These are phyloP conservation scores for Fissipunctia ypsillon DNA, from an alignment of 2,888 invertebrate genomes.

Conservation along the genomic window DNA sequence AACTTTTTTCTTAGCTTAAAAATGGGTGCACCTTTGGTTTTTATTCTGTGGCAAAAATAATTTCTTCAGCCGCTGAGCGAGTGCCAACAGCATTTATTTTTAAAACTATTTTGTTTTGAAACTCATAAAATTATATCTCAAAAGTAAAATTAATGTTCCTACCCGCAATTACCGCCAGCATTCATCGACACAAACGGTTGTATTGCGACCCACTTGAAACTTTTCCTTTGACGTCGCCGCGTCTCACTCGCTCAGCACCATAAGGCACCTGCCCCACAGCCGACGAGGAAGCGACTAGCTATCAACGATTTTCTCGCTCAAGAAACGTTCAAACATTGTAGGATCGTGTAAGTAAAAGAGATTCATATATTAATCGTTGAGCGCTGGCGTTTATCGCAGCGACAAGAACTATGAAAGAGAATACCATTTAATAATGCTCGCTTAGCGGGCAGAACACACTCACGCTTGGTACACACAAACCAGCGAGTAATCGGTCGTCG, in stretches of 20 bases:
- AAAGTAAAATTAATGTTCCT: conserved; percentile 46
- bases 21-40: neutral
- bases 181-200: conserved; percentile 78
- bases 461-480: neutral
- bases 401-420: neutral
- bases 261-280: conserved; percentile 24
- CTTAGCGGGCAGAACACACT: neutral
- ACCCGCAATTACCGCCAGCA: conserved; percentile 68
- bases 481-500: neutral
- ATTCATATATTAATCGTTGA: neutral
- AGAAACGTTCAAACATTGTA: neutral
- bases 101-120: neutral
- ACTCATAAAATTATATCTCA: conserved; percentile 9
- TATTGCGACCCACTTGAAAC: conserved; percentile 81
- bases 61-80: neutral
- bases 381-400: neutral
- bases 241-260: conserved; percentile 43
- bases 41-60: neutral
- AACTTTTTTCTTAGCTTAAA: neutral
- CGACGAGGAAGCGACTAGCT: neutral
- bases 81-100: neutral
- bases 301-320: neutral
- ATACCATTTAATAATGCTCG: no score
- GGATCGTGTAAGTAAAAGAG: neutral
- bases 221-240: conserved; percentile 81